phyloP scores from a whole-genome alignment of 2,113 vertebrate genomes.

The Chaenogobius annularis region DNA sequence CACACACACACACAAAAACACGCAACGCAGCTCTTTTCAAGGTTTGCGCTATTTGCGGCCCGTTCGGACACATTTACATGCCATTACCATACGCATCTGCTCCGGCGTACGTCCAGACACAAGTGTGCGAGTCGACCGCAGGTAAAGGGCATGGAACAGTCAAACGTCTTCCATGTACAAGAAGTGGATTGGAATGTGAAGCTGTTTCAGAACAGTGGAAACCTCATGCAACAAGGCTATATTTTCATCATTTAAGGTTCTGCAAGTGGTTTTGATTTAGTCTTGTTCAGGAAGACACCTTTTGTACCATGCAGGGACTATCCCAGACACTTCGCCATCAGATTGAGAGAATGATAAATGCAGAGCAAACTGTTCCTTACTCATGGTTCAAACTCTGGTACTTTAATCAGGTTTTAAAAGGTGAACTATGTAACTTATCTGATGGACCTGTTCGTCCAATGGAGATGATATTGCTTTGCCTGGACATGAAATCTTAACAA shows the following conservation, averaged over 20 bases:
- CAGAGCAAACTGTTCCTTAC: no score
- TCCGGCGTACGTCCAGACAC: background rate
- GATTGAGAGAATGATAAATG: background rate
- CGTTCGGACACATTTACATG: constrained; percentile 44
- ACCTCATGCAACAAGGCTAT: background rate
- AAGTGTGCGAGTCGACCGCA: constrained; percentile 43
- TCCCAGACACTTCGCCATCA: background rate
- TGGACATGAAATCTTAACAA: background rate
- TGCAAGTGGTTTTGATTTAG: background rate
- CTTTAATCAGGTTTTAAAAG: no score
- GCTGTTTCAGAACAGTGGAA: background rate
- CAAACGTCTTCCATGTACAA: constrained; percentile 49
- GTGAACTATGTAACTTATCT: no score
- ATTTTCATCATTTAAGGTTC: background rate
- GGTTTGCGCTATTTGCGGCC: constrained; percentile 69
- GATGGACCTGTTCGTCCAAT: no score
- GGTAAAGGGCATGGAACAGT: constrained; percentile 88
- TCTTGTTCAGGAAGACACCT: background rate
- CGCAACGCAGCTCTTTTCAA: constrained; percentile 72
- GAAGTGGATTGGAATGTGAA: background rate
- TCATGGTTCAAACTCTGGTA: no score
- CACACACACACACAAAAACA: constrained; percentile 64
- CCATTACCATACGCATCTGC: constrained; percentile 1
- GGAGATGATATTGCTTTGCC: no score
- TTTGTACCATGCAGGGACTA: background rate